These are phyloP conservation scores for Metellina segmentata DNA, from an alignment of 2,888 invertebrate genomes.

Conservation along the genomic window DNA sequence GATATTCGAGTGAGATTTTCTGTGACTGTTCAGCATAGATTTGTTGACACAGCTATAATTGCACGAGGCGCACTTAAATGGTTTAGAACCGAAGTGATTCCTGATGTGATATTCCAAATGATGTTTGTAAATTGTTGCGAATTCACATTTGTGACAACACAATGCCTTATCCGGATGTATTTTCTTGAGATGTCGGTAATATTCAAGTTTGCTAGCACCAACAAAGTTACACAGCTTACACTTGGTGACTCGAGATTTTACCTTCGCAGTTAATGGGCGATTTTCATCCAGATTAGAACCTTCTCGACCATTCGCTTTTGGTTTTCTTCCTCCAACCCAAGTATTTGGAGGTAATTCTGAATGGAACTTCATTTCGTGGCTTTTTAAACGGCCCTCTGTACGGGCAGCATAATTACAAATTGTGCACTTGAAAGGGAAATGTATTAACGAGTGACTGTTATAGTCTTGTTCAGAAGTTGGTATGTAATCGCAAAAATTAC, in stretches of 20 bases:
- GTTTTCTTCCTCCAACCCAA: background rate
- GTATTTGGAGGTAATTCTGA: background rate
- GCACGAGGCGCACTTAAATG: slow-evolving; percentile 95
- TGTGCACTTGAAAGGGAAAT: slow-evolving; percentile 83
- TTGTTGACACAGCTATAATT: slow-evolving; percentile 96
- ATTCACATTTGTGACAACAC: slow-evolving; percentile 94
- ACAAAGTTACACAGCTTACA: slow-evolving; percentile 94
- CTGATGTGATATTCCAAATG: slow-evolving; percentile 98
- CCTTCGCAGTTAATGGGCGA: background rate
- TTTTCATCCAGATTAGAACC: background rate
- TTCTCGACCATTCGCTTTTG: background rate
- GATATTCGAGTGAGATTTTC: slow-evolving; percentile 93
- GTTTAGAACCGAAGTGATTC: slow-evolving; percentile 97
- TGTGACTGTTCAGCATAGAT: slow-evolving; percentile 98
- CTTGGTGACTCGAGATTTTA: slow-evolving; percentile 84
- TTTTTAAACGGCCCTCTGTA: slow-evolving; percentile 83
- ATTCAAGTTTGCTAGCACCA: slow-evolving; percentile 92
- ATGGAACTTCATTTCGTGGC: slow-evolving; percentile 80
- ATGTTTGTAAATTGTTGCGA: slow-evolving; percentile 99
- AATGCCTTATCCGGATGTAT: slow-evolving; percentile 95
- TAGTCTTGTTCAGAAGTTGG: slow-evolving; percentile 82
- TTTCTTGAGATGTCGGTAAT: slow-evolving; percentile 93
- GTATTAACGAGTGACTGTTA: slow-evolving; percentile 84
- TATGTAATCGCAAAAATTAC: slow-evolving; percentile 83
- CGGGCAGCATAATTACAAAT: slow-evolving; percentile 83